Base-by-base conservation (phyloP, 2,888 invertebrate species). In the Dolomedes plantarius region DNA sequence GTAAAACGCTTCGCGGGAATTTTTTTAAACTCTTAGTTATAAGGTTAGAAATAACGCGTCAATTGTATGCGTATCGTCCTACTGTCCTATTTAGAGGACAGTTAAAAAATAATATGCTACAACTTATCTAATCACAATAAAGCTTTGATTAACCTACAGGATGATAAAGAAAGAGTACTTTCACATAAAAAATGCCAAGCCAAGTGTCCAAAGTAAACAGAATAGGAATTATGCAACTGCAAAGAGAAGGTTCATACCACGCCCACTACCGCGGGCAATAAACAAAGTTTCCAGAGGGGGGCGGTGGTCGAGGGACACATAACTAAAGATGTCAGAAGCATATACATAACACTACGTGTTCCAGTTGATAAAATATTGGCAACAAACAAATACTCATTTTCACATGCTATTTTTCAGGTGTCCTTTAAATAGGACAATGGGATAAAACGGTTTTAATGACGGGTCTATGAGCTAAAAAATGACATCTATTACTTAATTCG, bases 331-430 rank as follows among this genome's bases (percentile, higher is more conserved):
- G 69, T 28, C 62, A 69, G 27, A 71, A 56, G 36, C 71, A 36
- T 69, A 78, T n/a, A n/a, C n/a, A n/a, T n/a, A n/a, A n/a, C n/a
- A n/a, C n/a, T n/a, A 36, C 23, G 28, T 78, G 62, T 79, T 71
- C 29, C 41, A 71, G 64, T 64, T 71, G 79, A 9, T 28, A 69
- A 68, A 69, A 68, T 69, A 56, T 69, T 77, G 77, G 56, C 69
- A 68, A n/a, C 67, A 69, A 69, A 19, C 27, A 77, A 67, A 65
- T n/a, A 39, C 67, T 67, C 67, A 41, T 67, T 76, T 67, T 46
- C 31, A 67, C n/a, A 76, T 65, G 29, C 41, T 76, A 39, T 41
- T 65, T 41, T 67, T 39, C 29, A 41, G 41, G 19, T 29, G 64
- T 64, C 64, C 27, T 28, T 6, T 19, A 6, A 19, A n/a, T n/a